Conservation (phyloP, 2,888 invertebrate genomes). For the Frankliniella intonsa region DNA sequence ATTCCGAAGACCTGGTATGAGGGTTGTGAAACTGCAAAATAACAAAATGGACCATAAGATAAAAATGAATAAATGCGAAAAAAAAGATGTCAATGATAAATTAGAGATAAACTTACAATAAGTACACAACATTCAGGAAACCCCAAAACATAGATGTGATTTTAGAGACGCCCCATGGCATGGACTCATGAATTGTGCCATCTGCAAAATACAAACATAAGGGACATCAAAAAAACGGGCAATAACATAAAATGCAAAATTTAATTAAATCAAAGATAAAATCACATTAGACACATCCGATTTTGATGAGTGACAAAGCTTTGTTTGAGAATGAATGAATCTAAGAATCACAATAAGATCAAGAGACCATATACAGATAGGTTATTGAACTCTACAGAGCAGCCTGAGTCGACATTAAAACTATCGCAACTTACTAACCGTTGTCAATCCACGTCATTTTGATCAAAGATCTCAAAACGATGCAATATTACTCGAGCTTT, state of each 20-base stretch:
- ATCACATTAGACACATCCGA: too few relatives aligned
- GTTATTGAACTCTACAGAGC: too few relatives aligned
- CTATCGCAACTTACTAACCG: neutral
- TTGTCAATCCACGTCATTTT: slow-evolving; percentile 10
- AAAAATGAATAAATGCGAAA: neutral
- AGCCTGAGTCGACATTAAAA: neutral
- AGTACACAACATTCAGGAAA: neutral
- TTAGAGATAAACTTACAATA: neutral
- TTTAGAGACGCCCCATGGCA: slow-evolving; percentile 5
- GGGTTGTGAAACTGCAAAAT: neutral
- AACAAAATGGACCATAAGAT: neutral
- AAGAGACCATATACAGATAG: too few relatives aligned
- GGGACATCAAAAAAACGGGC: neutral
- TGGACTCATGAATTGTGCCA: neutral
- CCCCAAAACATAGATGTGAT: neutral
- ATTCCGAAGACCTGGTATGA: neutral
- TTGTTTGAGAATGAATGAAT: neutral
- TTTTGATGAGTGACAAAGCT: neutral
- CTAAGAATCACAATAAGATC: too few relatives aligned
- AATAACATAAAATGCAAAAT: neutral
- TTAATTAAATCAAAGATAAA: neutral
- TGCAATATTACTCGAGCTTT: neutral
- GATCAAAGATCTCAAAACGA: neutral
- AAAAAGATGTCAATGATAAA: neutral
- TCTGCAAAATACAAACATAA: neutral